phyloP scores from a whole-genome alignment of 2,113 vertebrate species.

The Dasypus novemcinctus region DNA sequence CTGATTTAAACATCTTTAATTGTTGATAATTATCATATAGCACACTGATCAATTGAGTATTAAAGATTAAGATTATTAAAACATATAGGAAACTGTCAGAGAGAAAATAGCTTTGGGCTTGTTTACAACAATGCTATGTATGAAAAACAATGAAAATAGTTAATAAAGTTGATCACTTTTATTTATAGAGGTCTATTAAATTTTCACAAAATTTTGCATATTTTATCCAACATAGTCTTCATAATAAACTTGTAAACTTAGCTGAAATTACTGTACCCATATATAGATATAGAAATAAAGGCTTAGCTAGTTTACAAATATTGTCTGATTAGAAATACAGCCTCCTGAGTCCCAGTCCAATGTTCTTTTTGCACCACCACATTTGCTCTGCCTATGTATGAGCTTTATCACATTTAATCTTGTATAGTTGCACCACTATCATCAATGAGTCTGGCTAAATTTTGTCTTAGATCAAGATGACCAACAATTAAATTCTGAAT shows the following conservation, averaged over 20 bases:
- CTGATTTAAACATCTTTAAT: background rate
- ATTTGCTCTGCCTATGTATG: background rate
- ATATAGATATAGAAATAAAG: background rate
- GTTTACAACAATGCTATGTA: background rate
- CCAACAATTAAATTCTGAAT: background rate
- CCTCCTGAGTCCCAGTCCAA: too few relatives aligned
- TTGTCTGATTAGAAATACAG: background rate
- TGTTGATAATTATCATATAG: background rate
- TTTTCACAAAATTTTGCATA: background rate
- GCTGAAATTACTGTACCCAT: background rate
- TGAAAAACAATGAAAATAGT: background rate
- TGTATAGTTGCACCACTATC: fast-evolving
- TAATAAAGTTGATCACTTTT: background rate
- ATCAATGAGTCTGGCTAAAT: background rate
- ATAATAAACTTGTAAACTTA: background rate
- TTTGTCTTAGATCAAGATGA: background rate
- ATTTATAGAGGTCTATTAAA: background rate
- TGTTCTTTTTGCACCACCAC: background rate
- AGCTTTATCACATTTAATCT: background rate
- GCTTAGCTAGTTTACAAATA: background rate
- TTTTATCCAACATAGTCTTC: background rate
- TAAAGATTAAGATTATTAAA: background rate
- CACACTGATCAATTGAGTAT: background rate
- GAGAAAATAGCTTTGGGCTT: background rate
- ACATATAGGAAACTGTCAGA: background rate